Evolutionary conservation across 2,888 invertebrate genomes (phyloP).

Genomic region (Zeuzera pyrina): DNA sequence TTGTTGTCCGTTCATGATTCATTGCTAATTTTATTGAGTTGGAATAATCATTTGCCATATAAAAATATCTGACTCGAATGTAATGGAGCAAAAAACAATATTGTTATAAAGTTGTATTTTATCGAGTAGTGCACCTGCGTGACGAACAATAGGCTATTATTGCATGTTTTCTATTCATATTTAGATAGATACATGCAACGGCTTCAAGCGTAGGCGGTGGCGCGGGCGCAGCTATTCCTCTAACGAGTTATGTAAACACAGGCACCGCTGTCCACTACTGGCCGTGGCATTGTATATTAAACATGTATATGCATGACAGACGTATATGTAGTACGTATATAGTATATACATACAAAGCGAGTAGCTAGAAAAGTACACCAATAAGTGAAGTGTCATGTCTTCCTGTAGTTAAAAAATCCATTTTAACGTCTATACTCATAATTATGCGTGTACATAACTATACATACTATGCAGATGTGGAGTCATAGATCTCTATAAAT

Average conservation of each 20-base stretch:
- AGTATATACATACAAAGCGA: conserved; percentile 26
- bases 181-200: conserved; percentile 41
- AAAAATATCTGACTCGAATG: no score
- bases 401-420: conserved; percentile 25
- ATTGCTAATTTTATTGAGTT: no score
- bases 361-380: conserved; percentile 40
- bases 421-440: conserved; percentile 14
- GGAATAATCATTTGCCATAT: no score
- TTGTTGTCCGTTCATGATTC: no score
- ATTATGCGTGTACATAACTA: no score
- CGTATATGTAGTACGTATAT: conserved; percentile 9
- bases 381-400: conserved; percentile 38
- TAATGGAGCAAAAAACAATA: no score
- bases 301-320: conserved; percentile 35
- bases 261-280: conserved; percentile 39
- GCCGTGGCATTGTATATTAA: conserved; percentile 32
- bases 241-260: conserved; percentile 66
- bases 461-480: no score
- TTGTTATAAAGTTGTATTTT: neutral
- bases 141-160: conserved; percentile 13
- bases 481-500: no score
- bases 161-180: conserved; percentile 49
- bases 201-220: conserved; percentile 42
- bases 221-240: conserved; percentile 34
- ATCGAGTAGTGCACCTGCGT: neutral